Conservation (phyloP, 2,797 vertebrate species). For the Ispidina lecontei region DNA sequence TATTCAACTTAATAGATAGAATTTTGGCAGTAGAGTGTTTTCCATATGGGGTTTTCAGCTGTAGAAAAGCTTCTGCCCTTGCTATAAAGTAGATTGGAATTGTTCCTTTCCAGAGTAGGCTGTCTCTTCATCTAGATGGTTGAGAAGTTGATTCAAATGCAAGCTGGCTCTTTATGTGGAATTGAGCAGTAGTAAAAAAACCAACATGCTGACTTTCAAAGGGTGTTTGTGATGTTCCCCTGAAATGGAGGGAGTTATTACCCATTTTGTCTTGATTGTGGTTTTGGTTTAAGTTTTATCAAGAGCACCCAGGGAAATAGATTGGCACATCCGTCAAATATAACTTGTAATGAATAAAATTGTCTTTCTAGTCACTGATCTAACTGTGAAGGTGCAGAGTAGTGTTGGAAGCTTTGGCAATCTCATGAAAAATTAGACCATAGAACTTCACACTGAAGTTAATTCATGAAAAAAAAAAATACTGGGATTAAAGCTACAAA, state of each 20-base stretch:
- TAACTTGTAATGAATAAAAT: not conserved
- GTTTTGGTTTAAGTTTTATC: slow-evolving; percentile 21
- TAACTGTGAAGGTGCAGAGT: not conserved
- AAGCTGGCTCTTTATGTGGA: not conserved
- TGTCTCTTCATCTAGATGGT: slow-evolving; percentile 22
- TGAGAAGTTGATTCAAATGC: not conserved
- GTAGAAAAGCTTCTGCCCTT: slow-evolving; percentile 56
- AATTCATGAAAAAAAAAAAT: not conserved
- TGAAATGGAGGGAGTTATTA: not conserved
- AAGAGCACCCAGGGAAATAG: not conserved
- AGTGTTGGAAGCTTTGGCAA: not conserved
- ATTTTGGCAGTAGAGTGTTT: slow-evolving; percentile 58
- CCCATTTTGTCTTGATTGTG: not conserved
- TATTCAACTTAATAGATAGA: slow-evolving; percentile 63
- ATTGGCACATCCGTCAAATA: not conserved
- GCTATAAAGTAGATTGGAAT: slow-evolving; percentile 34
- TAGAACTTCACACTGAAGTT: not conserved
- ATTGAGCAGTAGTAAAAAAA: not conserved
- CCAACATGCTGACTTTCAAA: not conserved
- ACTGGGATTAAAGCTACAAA: not conserved
- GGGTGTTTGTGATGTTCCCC: not conserved
- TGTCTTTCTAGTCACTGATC: not conserved
- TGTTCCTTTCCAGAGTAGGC: slow-evolving; percentile 40
- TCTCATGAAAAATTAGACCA: not conserved
- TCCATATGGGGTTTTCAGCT: slow-evolving; percentile 68